These are phyloP conservation scores for Brenthis ino DNA, from an alignment of 2,888 invertebrate species.

Conservation along the genomic window DNA sequence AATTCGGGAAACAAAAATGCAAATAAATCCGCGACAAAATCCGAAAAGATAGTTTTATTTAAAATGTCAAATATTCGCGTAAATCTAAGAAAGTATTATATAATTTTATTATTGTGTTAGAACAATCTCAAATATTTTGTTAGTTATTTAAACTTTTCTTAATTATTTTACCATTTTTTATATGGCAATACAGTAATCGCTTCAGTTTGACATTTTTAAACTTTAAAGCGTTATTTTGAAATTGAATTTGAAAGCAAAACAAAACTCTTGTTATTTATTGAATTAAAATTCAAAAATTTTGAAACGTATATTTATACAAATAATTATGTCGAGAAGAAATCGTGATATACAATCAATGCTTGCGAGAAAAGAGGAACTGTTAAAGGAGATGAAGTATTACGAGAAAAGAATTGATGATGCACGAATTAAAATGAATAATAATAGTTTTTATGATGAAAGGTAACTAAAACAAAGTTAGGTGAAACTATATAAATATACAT, in stretches of 20 bases:
- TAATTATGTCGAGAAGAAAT: conserved; percentile 33
- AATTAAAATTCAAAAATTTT: not conserved
- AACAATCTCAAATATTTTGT: no score
- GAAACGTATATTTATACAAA: not conserved
- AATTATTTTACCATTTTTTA: not conserved
- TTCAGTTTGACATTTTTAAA: not conserved
- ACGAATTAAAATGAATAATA: conserved; percentile 33
- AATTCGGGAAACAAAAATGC: no score
- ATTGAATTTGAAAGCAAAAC: not conserved
- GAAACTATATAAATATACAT: no score
- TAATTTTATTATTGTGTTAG: no score
- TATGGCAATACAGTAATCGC: not conserved
- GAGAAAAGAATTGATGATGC: conserved; percentile 58
- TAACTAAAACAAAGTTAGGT: conserved; percentile 34
- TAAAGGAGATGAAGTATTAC: conserved; percentile 57
- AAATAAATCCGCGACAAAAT: no score
- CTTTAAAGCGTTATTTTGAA: conserved; percentile 11
- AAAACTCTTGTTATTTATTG: not conserved
- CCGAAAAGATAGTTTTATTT: no score
- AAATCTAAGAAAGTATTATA: no score
- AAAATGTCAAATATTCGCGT: no score
- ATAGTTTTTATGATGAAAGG: conserved; percentile 51
- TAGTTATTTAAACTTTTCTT: no score
- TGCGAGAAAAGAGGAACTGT: conserved; percentile 55
- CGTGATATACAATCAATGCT: conserved; percentile 50